Conservation (phyloP, 2,113 vertebrate genomes). For the Myrmecophaga tridactyla region DNA sequence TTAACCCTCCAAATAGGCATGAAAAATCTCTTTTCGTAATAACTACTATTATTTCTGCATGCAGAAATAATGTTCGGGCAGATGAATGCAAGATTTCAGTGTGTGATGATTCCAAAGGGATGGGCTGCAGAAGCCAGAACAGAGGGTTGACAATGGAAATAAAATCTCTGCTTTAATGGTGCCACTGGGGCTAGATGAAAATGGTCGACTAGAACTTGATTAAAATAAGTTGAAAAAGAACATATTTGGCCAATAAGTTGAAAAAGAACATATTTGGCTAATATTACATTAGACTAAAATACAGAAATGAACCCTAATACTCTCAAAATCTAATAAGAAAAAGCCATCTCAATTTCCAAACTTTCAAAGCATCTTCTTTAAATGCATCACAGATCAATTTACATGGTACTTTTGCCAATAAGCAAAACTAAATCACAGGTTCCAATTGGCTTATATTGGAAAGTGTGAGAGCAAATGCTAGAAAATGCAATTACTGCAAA, state of each 20-base stretch:
- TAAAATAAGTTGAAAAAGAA: constrained; percentile 84
- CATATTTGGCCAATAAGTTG: constrained; percentile 85
- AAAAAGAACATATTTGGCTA: constrained; percentile 83
- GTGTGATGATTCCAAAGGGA: not conserved
- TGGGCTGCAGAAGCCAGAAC: constrained; percentile 24
- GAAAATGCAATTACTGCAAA: constrained; percentile 90
- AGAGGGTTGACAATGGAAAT: constrained; percentile 72
- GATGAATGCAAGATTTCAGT: not conserved
- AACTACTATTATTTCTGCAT: not conserved
- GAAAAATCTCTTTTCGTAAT: not conserved
- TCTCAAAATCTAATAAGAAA: constrained; percentile 89
- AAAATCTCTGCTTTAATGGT: constrained; percentile 69
- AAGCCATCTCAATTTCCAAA: constrained; percentile 86
- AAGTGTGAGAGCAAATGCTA: constrained; percentile 84
- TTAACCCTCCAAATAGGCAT: constrained; percentile 23
- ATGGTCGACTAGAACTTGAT: constrained; percentile 81
- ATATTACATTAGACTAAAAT: constrained; percentile 88
- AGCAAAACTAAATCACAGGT: constrained; percentile 88
- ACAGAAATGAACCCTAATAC: constrained; percentile 86
- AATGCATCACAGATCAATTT: constrained; percentile 90
- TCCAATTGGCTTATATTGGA: constrained; percentile 90
- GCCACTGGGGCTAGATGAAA: constrained; percentile 70
- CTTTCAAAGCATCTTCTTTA: constrained; percentile 84
- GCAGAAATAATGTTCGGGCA: not conserved
- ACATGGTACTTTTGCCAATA: constrained; percentile 87